A percentile compares a stretch with the other conserved stretches of the same genome.
Conservation (phyloP, 1,140 invertebrate species). For the Megalonaias nervosa region DNA sequence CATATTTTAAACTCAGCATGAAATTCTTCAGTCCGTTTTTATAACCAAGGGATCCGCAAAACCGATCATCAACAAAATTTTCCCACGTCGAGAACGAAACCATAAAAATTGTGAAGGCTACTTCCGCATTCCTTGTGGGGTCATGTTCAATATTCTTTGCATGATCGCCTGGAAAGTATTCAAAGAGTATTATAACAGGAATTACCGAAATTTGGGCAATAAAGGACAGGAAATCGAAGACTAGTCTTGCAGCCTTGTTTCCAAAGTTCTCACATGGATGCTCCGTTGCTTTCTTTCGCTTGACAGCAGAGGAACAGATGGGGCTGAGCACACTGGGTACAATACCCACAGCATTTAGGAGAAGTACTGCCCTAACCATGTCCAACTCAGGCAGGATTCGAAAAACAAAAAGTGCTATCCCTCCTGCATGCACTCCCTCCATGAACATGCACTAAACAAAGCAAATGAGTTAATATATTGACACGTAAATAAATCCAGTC, state of each 20-base stretch:
- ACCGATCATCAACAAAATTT: conserved; percentile 31
- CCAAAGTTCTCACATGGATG: too few species aligned
- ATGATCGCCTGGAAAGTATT: conserved; percentile 16
- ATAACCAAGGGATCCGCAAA: conserved; percentile 11
- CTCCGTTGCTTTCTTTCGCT: not conserved
- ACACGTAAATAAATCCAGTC: too few species aligned
- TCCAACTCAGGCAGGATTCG: conserved; percentile 18
- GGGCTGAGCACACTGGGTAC: conserved; percentile 14
- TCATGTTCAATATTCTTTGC: conserved; percentile 1
- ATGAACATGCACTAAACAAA: conserved; percentile 21
- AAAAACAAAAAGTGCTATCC: conserved; percentile 11
- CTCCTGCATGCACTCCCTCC: conserved; percentile 21
- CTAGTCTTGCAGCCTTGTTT: not conserved
- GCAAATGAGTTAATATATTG: not conserved
- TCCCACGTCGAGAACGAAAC: conserved; percentile 30
- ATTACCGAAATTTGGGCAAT: conserved; percentile 17
- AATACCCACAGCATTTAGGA: conserved; percentile 8
- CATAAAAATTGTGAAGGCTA: conserved; percentile 15
- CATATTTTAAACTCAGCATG: conserved; percentile 23
- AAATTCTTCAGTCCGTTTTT: not conserved
- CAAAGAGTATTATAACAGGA: conserved; percentile 9
- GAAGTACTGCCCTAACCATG: conserved; percentile 11
- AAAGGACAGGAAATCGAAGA: not conserved
- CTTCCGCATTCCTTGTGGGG: not conserved
- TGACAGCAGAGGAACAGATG: conserved; percentile 14